Conservation (phyloP, 2,797 vertebrate species). For the Mormyrus proboscirostris region DNA sequence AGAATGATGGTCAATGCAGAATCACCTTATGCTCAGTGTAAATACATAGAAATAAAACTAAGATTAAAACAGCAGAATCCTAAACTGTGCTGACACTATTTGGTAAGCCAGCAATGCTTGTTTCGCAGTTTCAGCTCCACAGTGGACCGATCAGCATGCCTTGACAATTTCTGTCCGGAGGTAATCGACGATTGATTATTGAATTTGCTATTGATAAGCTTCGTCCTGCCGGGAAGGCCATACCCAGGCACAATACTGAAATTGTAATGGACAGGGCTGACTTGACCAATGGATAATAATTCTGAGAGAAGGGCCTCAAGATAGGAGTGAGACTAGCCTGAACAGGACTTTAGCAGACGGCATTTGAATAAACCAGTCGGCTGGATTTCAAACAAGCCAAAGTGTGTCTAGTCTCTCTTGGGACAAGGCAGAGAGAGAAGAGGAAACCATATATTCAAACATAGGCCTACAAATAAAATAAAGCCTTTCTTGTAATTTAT, state of each 20-base stretch:
- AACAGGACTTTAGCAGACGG: neutral
- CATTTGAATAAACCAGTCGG: neutral
- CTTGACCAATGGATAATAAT: neutral
- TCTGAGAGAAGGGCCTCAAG: neutral
- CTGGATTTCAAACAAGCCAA: neutral
- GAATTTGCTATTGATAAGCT: neutral
- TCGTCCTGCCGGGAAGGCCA: neutral
- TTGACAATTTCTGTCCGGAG: conserved; percentile 6
- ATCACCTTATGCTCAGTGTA: neutral
- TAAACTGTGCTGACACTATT: conserved; percentile 16
- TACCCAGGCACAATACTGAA: conserved; percentile 8
- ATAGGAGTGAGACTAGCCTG: neutral
- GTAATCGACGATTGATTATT: neutral
- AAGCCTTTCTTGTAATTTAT: neutral
- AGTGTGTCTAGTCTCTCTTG: neutral
- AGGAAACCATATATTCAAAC: neutral
- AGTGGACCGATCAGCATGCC: neutral
- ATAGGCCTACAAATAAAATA: conserved; percentile 19
- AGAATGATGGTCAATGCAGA: conserved; percentile 7
- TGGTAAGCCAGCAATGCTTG: conserved; percentile 19
- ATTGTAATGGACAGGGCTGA: neutral
- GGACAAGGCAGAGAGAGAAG: neutral
- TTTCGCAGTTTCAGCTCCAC: conserved; percentile 10
- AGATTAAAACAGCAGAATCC: neutral
- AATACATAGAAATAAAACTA: neutral